Evolutionary conservation across 2,113 vertebrate species (phyloP).

Genomic region (Formicarius rufipectus): DNA sequence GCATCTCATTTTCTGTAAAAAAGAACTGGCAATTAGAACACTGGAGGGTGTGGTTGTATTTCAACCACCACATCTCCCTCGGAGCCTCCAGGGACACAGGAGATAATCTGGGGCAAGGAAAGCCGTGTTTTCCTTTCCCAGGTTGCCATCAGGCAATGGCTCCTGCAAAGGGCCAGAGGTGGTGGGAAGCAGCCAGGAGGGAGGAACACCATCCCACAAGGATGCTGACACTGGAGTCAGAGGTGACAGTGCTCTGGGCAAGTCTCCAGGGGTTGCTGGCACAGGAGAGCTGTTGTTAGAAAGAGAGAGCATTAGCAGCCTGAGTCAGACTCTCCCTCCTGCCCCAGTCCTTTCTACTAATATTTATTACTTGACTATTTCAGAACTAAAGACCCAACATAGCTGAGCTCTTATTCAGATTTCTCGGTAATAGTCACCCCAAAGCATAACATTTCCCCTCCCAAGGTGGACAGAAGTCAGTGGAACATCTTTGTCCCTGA

Average conservation of each 20-base stretch:
- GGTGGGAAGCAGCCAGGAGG: background rate
- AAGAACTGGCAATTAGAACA: background rate
- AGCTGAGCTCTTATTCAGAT: slow-evolving; percentile 27
- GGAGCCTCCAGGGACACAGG: background rate
- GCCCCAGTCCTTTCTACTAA: background rate
- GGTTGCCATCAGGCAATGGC: too few relatives aligned
- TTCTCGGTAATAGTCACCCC: slow-evolving; percentile 17
- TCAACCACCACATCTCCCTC: background rate
- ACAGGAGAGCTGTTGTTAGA: slow-evolving; percentile 31
- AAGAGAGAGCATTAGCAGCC: background rate
- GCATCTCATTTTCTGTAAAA: background rate
- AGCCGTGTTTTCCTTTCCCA: background rate
- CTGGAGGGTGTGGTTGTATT: background rate
- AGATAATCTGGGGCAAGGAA: background rate
- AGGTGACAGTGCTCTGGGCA: background rate
- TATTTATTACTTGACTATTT: slow-evolving; percentile 28
- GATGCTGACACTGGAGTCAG: background rate
- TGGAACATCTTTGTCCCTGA: background rate
- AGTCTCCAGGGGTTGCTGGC: slow-evolving; percentile 1
- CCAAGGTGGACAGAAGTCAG: background rate
- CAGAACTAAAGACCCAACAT: background rate
- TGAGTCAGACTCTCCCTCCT: slow-evolving; percentile 6
- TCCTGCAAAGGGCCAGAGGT: background rate
- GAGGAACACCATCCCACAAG: background rate
- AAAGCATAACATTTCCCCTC: slow-evolving; percentile 50